Evolutionary conservation across 2,888 invertebrate species (phyloP), one percentile per base, ranked within the genome.

Genomic region (Agriopis aurantiaria): DNA sequence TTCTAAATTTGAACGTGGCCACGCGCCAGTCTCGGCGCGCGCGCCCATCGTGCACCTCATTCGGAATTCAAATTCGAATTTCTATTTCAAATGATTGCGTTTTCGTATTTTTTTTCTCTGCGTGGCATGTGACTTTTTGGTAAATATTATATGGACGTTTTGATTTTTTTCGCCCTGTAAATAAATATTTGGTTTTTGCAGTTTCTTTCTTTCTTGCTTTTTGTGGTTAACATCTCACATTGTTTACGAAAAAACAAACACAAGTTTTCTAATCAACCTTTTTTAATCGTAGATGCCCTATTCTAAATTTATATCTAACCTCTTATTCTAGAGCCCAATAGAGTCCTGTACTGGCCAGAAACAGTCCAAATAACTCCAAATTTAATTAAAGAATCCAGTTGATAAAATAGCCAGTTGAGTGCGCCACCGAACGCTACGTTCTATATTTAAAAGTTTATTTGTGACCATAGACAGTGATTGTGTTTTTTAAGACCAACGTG

Each of bases 1-100:
- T 88, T 93, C 94, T 93, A 93, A 91, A 83, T 93, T 91, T 88
- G 92, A 89, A 90, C 88, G 89, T 89, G 90, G 89, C 88, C 88
- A 86, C 92, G 89, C 87, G 92, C 92, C 92, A 93, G 92, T 93
- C 84, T 81, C 61, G 48, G 85, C 80, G 84, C 89, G 87, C 87
- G 88, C 84, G 87, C 82, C 84, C 83, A 83, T 82, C 85, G 88
- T 86, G 87, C 91, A 85, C 88, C 87, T 82, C 86, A 80, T 85
- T 83, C 79, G 74, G 75, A 79, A 82, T 81, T 80, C 60, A 17
- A 69, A 70, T 79, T 75, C 75, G 69, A 80, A 81, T 80, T 76
- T 75, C 72, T 74, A 78, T 81, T 80, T 81, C 77, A 72, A 75
- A 75, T 67, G 17, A 52, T 56, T 71, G 58, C n/a, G 5, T 67